phyloP scores from a whole-genome alignment of 1,140 invertebrate species.

The Zaprionus kolodkinae region DNA sequence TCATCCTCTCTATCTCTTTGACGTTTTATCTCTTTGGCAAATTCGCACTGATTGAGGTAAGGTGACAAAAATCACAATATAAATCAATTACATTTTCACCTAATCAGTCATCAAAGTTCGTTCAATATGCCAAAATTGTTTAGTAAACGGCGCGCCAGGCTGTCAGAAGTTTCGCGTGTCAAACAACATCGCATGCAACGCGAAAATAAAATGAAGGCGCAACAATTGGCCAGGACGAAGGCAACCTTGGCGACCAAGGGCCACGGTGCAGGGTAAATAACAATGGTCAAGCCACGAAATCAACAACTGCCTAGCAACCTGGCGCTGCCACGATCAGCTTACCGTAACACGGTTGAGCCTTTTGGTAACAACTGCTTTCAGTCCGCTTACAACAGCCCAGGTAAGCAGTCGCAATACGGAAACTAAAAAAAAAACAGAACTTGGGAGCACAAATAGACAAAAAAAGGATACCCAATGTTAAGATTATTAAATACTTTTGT shows the following conservation, averaged over 20 bases:
- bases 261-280: constrained; percentile 63
- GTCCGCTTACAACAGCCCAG: constrained; percentile 56
- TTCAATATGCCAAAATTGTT: constrained; percentile 26
- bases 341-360: constrained; percentile 9
- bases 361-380: constrained; percentile 36
- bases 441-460: background rate
- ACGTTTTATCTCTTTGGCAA: background rate
- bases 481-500: background rate
- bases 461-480: background rate
- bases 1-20: background rate
- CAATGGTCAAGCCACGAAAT: constrained; percentile 56
- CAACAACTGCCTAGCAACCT: constrained; percentile 73
- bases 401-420: constrained; percentile 60
- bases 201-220: constrained; percentile 36
- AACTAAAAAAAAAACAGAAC: background rate
- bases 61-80: background rate
- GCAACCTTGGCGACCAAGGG: constrained; percentile 51
- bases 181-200: constrained; percentile 28
- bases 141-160: constrained; percentile 5
- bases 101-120: constrained; percentile 36
- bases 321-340: constrained; percentile 70
- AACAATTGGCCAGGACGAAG: constrained; percentile 56
- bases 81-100: constrained; percentile 38
- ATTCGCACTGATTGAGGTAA: background rate
- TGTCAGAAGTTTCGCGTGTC: constrained; percentile 48